Base-by-base conservation (phyloP, 2,113 vertebrate genomes). In the Myrmecophaga tridactyla region DNA sequence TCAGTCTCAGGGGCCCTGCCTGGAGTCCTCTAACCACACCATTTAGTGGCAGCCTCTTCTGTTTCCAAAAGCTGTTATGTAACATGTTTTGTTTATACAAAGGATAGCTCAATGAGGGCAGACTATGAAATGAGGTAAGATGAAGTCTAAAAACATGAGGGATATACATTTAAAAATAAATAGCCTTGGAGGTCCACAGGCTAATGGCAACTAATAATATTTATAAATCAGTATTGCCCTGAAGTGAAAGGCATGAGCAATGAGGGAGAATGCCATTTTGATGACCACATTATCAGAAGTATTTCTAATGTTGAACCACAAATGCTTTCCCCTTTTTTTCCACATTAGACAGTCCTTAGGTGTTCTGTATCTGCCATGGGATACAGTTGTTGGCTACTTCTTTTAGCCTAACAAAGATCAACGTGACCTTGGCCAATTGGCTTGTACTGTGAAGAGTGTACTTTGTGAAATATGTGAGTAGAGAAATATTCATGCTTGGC, bases 321-420 rank as follows among this genome's bases (percentile, higher is more conserved):
- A 96, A 96, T 95, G 88, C 93, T 95, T 97, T 94, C 95, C 81
- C 25, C 36, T 97, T 80, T 56, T 60, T 80, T 65, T 65, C 3
- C 43, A 90, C n/a, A 78, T 73, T 89, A 62, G 81, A 80, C 90
- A 56, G 86, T 69, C 41, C n/a, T 65, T 76, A 70, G 48, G 51
- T 84, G 41, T 96, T 97, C 84, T 97, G 97, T 95, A 97, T 89
- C 90, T 97, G 93, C 89, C 86, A n/a, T 70, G 80, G 89, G 87
- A 90, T 62, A 89, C 41, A 81, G 56, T 82, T 97, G 92, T 94
- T 96, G 97, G 95, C 86, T 97, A 90, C 94, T 97, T 97, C 90
- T 83, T 97, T 97, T 83, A 96, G 70, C 92, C 90, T 78, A 96
- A 94, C 94, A 97, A 97, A 98, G 97, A 97, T 97, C 97, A 96